phyloP scores from a whole-genome alignment of 2,888 invertebrate species.

The Atrina japonica region DNA sequence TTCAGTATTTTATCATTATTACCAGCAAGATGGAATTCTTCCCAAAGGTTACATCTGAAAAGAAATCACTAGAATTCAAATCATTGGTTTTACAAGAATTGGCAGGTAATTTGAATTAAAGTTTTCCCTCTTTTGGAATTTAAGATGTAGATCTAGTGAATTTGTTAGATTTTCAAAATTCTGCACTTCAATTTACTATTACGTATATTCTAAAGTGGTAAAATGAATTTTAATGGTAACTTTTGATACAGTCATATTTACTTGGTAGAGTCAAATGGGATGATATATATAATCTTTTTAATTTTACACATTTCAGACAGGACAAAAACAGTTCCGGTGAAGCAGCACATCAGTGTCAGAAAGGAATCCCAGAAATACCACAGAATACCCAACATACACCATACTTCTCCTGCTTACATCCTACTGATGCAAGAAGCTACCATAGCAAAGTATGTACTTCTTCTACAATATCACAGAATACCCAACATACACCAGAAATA shows the following conservation, averaged over 20 bases:
- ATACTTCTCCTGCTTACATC: slow-evolving; percentile 65
- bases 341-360: slow-evolving; percentile 58
- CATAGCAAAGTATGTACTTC: slow-evolving; percentile 59
- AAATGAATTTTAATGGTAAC: no score
- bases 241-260: no score
- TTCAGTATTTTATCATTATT: slow-evolving; percentile 85
- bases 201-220: no score
- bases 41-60: slow-evolving; percentile 82
- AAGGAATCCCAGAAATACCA: slow-evolving; percentile 84
- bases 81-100: slow-evolving; percentile 24
- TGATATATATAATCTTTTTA: no score
- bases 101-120: slow-evolving; percentile 22
- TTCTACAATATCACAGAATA: no score
- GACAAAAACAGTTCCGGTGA: slow-evolving; percentile 57
- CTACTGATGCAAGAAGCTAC: slow-evolving; percentile 67
- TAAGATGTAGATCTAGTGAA: no score
- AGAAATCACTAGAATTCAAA: slow-evolving; percentile 84
- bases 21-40: slow-evolving; percentile 81
- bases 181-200: no score
- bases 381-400: slow-evolving; percentile 78
- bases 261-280: no score
- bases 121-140: background rate
- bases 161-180: no score
- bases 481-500: no score
- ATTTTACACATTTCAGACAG: slow-evolving; percentile 32